Conservation (phyloP, 2,113 vertebrate genomes). For the Phoenicopterus ruber region DNA sequence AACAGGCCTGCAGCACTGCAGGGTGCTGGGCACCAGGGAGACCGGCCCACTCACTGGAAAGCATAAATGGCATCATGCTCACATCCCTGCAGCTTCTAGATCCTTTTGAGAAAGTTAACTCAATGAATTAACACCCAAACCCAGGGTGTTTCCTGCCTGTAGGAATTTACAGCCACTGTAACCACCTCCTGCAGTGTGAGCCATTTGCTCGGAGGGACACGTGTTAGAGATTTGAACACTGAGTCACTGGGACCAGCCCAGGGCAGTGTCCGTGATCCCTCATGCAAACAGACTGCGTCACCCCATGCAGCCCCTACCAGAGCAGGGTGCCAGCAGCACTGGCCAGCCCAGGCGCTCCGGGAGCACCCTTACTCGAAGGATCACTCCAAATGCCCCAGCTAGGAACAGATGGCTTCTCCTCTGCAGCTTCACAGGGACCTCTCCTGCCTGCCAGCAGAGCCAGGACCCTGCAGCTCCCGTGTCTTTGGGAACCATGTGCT, state of each 20-base stretch:
- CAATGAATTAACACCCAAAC: background rate
- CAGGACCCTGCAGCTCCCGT: background rate
- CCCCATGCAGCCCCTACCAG: rapidly evolving
- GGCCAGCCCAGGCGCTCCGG: background rate
- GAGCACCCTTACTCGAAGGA: background rate
- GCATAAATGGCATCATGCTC: background rate
- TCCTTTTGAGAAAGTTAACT: background rate
- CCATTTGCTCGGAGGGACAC: background rate
- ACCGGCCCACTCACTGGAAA: background rate
- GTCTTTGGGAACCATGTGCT: background rate
- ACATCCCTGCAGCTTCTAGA: background rate
- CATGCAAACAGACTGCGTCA: background rate
- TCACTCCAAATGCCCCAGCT: background rate
- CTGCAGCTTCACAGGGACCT: background rate
- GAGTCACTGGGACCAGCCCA: background rate
- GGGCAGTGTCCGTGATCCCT: background rate
- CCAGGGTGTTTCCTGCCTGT: background rate
- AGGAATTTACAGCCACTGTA: background rate
- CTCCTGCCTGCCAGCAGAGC: background rate
- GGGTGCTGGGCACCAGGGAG: background rate
- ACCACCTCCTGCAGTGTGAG: background rate
- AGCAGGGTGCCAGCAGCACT: background rate
- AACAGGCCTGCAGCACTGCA: background rate
- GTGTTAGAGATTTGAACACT: background rate
- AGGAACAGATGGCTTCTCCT: background rate